Base-by-base conservation (phyloP, 2,113 vertebrate genomes). In the Pachypanchax playfairii region DNA sequence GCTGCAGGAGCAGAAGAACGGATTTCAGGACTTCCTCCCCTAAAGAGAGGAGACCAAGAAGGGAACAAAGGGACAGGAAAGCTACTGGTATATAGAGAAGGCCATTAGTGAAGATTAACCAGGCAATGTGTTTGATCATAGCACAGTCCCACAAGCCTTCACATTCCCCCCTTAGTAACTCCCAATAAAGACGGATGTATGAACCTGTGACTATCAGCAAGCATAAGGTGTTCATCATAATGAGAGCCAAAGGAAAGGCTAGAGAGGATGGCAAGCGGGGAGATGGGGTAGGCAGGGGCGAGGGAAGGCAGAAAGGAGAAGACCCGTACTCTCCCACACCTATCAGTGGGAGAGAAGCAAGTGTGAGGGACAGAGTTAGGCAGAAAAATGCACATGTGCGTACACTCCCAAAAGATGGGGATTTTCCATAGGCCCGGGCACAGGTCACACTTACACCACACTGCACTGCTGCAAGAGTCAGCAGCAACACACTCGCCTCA, bases 21-120 rank as follows among this genome's bases (percentile, higher is more conserved):
- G 95, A 95, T 85, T 95, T 96, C 66, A 96, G 89, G 20, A 94
- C 95, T 70, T 98, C 95, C 0, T 96, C 94, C 1, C 93, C 93
- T 55, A 98, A 87, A 0, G 94, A 91, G 49, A 96, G 91, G 69
- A 97, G 94, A 72, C 93, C 92, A 66, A 98, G 93, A 42, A 93
- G 91, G 36, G 94, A 96, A 73, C 94, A 95, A 73, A 98, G 94
- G 56, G 94, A 94, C 53, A 97, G 93, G 88, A 98, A 97, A 73
- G 95, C 97, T 74, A 98, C 95, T 0, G 97, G 96, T 41, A 96
- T 94, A 76, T 96, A 96, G 15, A 98, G 95, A 25, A 98, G 92
- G 52, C 96, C 95, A 26, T 98, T 95, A 35, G 94, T 93, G 58
- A 98, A 95, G 88, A 98, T 96, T 65, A 98, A 91, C 95, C 95